Evolutionary conservation across 2,888 invertebrate genomes (phyloP), one percentile per base, ranked within the genome.

Genomic region (Tipula confusa): DNA sequence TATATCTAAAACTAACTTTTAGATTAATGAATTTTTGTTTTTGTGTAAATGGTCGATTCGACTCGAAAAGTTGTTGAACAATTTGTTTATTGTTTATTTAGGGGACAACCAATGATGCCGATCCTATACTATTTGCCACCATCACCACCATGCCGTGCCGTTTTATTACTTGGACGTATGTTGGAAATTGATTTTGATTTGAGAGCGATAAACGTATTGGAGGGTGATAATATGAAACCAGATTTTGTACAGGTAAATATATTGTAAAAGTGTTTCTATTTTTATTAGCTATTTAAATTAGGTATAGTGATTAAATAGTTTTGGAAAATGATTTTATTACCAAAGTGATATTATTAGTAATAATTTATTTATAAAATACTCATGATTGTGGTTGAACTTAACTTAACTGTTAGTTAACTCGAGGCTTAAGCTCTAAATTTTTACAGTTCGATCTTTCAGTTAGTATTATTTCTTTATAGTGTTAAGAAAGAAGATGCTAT

Each of bases 121-220:
- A 87, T 87, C 11, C 86, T 93, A 82, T 93, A 93, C 88, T 93
- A 91, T 88, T 86, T 91, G 79, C 90, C 91, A 0, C 88, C 89
- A 33, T 93, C 93, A 87, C 91, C 93, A 31, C 93, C 93, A 0
- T 92, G 92, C 85, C 90, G 93, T 48, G 88, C 92, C 31, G 91
- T 92, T 48, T 87, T 93, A 86, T 87, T 94, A 86, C 87, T 92
- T 84, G 92, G 92, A 15, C 92, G 91, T 87, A 91, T 92, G 86
- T 87, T 94, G 33, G 92, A 91, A 2, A 87, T 94, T 43, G 91
- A 92, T 85, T 89, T 93, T 79, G 93, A 93, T 87, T 87, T 93
- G 83, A 93, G 93, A 87, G 85, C 88, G 31, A 86, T 92, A 15
- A 91, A 93, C 86, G 86, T 93, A 2, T 79, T 91, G 84, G 90